Percentiles rank a stretch among this genome's conserved stretches.
Evolutionary conservation across 2,797 vertebrate genomes (phyloP).

Genomic region (Sphaeramia orbicularis): DNA sequence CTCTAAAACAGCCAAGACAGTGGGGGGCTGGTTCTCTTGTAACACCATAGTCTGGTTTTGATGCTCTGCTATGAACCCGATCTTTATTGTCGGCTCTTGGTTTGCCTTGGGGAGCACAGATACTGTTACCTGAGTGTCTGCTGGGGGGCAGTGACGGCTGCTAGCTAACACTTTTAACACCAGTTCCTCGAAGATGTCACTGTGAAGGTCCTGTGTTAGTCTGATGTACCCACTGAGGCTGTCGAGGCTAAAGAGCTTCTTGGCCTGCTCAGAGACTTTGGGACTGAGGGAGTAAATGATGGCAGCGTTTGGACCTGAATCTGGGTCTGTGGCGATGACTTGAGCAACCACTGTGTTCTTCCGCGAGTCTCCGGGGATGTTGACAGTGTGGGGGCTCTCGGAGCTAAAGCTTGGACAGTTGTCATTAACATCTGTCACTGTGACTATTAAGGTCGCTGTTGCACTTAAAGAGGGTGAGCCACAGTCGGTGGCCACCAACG

Average conservation of each 20-base stretch:
- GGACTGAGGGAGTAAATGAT: constrained; percentile 84
- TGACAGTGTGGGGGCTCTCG: constrained; percentile 61
- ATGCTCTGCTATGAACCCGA: constrained; percentile 84
- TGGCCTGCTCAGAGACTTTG: constrained; percentile 81
- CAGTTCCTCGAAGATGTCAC: constrained; percentile 75
- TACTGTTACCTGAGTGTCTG: constrained; percentile 81
- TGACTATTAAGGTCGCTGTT: constrained; percentile 76
- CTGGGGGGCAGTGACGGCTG: constrained; percentile 79
- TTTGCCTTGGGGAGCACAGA: constrained; percentile 75
- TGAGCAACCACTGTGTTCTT: constrained; percentile 75
- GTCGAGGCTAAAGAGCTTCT: constrained; percentile 81
- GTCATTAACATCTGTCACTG: constrained; percentile 86
- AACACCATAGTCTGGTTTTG: constrained; percentile 82
- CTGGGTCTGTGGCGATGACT: constrained; percentile 82
- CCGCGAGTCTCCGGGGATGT: constrained; percentile 69
- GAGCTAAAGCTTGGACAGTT: constrained; percentile 84
- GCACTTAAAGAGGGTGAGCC: constrained; percentile 76
- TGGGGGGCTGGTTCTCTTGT: constrained; percentile 85
- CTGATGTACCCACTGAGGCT: constrained; percentile 78
- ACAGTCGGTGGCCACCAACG: constrained; percentile 79
- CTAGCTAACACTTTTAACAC: constrained; percentile 82
- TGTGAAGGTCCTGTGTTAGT: constrained; percentile 73
- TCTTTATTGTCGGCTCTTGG: constrained; percentile 77
- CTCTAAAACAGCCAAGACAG: constrained; percentile 84
- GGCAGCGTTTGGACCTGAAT: constrained; percentile 79